These are phyloP conservation scores for Drosophila ficusphila DNA, from an alignment of 1,140 invertebrate species.

Conservation along the genomic window DNA sequence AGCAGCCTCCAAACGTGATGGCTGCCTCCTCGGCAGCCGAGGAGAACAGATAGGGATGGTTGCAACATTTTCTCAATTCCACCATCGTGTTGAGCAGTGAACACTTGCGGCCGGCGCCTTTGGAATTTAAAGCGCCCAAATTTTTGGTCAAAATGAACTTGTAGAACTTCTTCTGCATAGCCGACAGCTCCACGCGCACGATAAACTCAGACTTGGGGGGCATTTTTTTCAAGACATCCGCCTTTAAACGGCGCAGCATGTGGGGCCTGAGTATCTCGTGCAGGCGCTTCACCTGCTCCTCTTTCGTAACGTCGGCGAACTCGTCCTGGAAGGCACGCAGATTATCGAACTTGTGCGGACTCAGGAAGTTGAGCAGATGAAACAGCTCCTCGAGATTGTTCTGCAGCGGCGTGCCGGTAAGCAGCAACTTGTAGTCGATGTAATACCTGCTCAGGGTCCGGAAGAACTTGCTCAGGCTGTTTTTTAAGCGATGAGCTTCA, in stretches of 20 bases:
- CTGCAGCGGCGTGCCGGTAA: not conserved
- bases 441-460: not conserved
- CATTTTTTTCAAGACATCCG: not conserved
- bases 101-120: not conserved
- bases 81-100: not conserved
- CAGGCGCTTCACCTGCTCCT: conserved; percentile 1
- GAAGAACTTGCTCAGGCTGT: not conserved
- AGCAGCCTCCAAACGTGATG: not conserved
- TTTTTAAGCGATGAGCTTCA: not conserved
- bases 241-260: not conserved
- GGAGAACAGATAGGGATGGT: not conserved
- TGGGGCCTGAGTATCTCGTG: not conserved
- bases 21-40: not conserved
- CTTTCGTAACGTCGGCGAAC: not conserved
- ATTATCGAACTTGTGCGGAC: not conserved
- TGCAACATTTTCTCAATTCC: not conserved
- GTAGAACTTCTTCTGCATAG: conserved; percentile 3
- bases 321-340: not conserved
- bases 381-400: not conserved
- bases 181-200: not conserved
- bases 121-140: not conserved
- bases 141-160: not conserved
- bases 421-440: not conserved
- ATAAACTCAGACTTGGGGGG: not conserved
- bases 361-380: not conserved